phyloP scores from a whole-genome alignment of 2,113 vertebrate genomes.

The Serinus canaria region DNA sequence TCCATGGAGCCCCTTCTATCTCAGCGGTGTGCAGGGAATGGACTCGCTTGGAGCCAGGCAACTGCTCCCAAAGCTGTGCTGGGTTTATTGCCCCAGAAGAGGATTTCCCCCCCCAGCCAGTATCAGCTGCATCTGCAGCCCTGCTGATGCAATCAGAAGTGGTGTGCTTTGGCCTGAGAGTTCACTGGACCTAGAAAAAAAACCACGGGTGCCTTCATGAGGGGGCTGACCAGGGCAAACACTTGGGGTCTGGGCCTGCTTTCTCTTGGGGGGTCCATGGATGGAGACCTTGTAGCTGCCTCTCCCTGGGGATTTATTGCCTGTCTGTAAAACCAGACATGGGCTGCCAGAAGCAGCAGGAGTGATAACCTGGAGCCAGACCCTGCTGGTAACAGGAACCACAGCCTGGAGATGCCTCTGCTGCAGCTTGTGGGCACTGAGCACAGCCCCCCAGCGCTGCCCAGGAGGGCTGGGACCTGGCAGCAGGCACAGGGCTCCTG shows the following conservation, averaged over 20 bases:
- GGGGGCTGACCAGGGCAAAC: background rate
- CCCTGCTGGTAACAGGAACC: background rate
- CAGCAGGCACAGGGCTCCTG: background rate
- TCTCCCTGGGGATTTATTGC: background rate
- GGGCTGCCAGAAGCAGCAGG: background rate
- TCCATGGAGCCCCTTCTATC: background rate
- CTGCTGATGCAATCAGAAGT: background rate
- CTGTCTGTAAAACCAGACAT: background rate
- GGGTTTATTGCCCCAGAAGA: background rate
- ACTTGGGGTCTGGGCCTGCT: background rate
- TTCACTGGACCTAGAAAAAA: background rate
- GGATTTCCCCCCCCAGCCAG: background rate
- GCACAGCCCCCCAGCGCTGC: background rate
- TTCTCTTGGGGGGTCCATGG: background rate
- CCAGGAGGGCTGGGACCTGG: background rate
- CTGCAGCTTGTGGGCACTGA: background rate
- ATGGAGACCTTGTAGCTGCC: background rate
- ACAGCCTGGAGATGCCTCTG: background rate
- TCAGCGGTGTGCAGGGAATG: rapidly evolving
- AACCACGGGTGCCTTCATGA: background rate
- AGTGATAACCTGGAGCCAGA: background rate
- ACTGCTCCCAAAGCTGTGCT: background rate
- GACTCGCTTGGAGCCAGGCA: rapidly evolving
- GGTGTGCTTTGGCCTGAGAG: background rate
- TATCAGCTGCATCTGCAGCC: background rate